Conservation (phyloP, 1,140 invertebrate species). For the Ips typographus region DNA sequence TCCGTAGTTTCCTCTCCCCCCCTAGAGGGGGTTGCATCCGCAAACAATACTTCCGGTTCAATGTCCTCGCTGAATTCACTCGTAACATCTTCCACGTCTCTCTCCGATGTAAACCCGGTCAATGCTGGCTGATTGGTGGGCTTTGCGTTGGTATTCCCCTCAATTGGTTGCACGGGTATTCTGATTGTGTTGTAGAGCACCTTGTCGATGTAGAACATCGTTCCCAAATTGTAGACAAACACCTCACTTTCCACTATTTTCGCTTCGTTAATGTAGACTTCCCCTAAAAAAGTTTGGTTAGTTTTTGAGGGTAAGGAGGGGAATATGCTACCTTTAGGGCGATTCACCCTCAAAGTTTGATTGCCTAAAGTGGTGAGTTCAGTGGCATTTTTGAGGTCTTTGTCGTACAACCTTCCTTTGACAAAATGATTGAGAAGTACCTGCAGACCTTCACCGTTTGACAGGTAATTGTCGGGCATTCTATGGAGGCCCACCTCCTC, state of each 20-base stretch:
- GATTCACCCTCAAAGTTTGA: conserved; percentile 56
- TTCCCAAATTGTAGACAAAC: conserved; percentile 64
- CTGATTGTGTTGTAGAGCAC: conserved; percentile 55
- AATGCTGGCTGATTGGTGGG: not conserved
- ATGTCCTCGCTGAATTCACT: conserved; percentile 11
- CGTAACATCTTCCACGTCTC: conserved; percentile 22
- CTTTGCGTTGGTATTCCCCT: conserved; percentile 1
- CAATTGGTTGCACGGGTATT: conserved; percentile 19
- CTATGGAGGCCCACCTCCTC: conserved; percentile 57
- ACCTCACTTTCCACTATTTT: conserved; percentile 61
- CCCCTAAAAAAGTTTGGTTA: conserved; percentile 42
- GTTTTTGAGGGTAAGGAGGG: not conserved
- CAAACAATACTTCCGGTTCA: conserved; percentile 28
- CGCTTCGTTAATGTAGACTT: conserved; percentile 58
- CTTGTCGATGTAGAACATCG: conserved; percentile 63
- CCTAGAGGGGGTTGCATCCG: conserved; percentile 14
- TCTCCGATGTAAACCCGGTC: conserved; percentile 1
- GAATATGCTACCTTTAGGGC: conserved; percentile 50
- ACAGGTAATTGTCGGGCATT: conserved; percentile 60
- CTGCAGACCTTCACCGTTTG: conserved; percentile 57
- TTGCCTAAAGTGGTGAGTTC: conserved; percentile 58
- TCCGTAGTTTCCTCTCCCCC: conserved; percentile 12
- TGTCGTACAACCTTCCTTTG: conserved; percentile 60
- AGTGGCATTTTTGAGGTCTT: conserved; percentile 58
- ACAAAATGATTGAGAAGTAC: conserved; percentile 65